Evolutionary conservation across 2,797 vertebrate genomes (phyloP).

Genomic region (Manis javanica): DNA sequence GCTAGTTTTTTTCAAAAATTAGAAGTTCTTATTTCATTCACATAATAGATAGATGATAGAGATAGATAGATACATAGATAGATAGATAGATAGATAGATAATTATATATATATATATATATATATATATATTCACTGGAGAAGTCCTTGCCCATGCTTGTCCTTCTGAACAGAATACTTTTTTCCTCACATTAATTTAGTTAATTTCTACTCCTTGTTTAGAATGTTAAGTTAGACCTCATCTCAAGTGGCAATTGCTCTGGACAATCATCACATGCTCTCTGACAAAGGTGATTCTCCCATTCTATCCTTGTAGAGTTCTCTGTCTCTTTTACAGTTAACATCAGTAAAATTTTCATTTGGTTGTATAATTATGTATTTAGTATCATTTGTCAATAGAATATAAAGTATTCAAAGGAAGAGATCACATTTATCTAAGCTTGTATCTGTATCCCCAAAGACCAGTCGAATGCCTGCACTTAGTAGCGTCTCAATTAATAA

Average conservation of each 20-base stretch:
- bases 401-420: background rate
- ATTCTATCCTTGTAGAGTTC: background rate
- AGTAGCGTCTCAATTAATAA: background rate
- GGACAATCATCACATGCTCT: background rate
- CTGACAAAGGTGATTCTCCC: background rate
- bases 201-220: background rate
- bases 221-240: background rate
- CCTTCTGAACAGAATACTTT: background rate
- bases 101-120: too few species aligned
- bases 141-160: background rate
- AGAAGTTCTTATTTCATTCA: background rate
- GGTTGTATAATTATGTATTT: background rate
- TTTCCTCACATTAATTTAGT: background rate
- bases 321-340: background rate
- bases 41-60: background rate
- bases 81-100: too few species aligned
- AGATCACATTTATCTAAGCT: background rate
- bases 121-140: background rate
- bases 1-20: background rate
- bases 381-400: background rate
- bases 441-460: background rate
- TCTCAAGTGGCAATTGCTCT: background rate
- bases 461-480: background rate
- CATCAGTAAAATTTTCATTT: background rate
- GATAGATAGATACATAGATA: background rate